Conservation (phyloP, 2,797 vertebrate genomes). For the Pteropus rufus region DNA sequence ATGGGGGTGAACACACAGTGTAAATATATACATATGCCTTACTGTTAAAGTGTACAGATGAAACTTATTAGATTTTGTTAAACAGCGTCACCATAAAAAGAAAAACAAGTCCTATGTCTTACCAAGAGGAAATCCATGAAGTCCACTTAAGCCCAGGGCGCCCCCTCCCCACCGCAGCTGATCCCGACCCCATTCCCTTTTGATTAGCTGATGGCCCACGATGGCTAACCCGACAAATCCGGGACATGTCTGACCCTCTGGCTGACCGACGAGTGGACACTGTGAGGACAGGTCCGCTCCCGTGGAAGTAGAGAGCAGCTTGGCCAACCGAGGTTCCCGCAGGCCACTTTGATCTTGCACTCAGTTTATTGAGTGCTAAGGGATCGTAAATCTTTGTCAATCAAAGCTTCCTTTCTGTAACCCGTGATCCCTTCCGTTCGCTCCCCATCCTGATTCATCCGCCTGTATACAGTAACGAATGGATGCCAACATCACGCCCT, state of each 20-base stretch:
- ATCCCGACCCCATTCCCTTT: background rate
- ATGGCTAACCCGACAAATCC: background rate
- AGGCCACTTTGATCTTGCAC: background rate
- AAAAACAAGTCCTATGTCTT: background rate
- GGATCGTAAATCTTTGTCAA: rapidly evolving
- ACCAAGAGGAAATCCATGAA: background rate
- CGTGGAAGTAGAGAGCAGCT: no score
- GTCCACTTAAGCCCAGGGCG: background rate
- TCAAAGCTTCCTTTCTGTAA: background rate
- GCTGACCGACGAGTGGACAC: rapidly evolving
- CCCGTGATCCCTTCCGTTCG: background rate
- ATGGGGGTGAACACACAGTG: no score
- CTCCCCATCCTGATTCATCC: background rate
- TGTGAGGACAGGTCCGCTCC: background rate
- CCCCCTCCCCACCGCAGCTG: background rate
- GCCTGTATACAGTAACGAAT: rapidly evolving
- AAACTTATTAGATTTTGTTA: no score
- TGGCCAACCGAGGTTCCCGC: background rate
- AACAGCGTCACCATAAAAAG: no score
- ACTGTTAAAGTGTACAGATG: no score
- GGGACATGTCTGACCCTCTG: background rate
- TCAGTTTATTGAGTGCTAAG: background rate
- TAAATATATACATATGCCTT: no score
- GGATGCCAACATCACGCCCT: rapidly evolving
- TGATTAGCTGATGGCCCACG: background rate